These are phyloP conservation scores for Chiridota heheva DNA, from an alignment of 35 echinoderm and acorn worm genomes.

Conservation along the genomic window DNA sequence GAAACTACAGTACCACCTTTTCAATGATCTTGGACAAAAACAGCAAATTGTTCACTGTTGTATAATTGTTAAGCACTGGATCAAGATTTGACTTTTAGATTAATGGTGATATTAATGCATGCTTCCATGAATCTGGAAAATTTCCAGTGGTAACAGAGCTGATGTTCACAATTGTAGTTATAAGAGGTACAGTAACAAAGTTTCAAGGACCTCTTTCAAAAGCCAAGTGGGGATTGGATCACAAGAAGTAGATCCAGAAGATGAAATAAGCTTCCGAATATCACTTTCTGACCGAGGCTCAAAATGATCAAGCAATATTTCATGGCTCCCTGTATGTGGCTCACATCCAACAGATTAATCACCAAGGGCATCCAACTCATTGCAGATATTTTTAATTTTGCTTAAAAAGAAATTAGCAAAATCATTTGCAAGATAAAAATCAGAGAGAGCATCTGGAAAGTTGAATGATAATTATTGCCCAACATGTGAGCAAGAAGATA, in stretches of 20 bases:
- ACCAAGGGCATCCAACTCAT: background rate
- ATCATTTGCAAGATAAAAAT: background rate
- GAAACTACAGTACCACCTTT: background rate
- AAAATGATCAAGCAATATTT: background rate
- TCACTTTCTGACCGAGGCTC: background rate
- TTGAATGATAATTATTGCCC: background rate
- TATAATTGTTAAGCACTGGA: no score
- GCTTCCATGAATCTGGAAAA: constrained; percentile 21
- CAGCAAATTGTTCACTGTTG: background rate
- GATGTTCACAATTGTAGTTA: background rate
- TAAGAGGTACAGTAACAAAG: no score
- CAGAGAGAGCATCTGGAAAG: background rate
- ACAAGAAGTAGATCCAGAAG: constrained; percentile 17
- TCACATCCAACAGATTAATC: background rate
- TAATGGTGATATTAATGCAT: no score
- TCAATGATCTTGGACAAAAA: background rate
- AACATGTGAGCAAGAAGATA: background rate
- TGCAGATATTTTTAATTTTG: constrained; percentile 7
- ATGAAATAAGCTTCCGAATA: background rate
- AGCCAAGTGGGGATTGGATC: background rate
- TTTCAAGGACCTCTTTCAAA: no score
- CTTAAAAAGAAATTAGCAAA: constrained; percentile 1
- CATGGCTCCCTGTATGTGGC: no score
- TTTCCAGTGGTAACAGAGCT: background rate
- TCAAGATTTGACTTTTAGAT: background rate